Base-by-base conservation (phyloP, 2,888 invertebrate genomes). In the Nymphalis urticae region DNA sequence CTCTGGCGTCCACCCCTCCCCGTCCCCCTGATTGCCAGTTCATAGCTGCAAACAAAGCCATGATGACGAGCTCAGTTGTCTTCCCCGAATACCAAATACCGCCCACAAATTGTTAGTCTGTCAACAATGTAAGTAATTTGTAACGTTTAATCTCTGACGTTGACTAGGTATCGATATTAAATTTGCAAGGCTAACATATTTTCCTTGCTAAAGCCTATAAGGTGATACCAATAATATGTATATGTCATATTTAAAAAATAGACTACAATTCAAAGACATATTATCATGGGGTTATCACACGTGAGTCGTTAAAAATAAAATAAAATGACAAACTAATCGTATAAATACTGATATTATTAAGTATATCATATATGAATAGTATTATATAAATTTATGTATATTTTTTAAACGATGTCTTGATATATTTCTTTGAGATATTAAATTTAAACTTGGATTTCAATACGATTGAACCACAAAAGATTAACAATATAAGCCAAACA, bases 21-120 rank as follows among this genome's bases (percentile, higher is more conserved):
- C 9, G 70, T 69, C 75, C 76, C 78, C 77, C 82, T 83, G 86
- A 89, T 88, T 87, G 85, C 83, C 79, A 81, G 79, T 80, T 82
- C 80, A 79, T 77, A 80, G 77, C 82, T 85, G 82, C 88, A 86
- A 87, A 89, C 88, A 87, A 88, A 86, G 85, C 86, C 80, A 75
- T 81, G 79, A 80, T 82, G 84, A 86, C 82, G 82, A 85, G 81
- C 82, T 76, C 79, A 81, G 85, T 83, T 84, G 84, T 84, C 84
- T 84, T 82, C 80, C 77, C 79, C 80, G 81, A 83, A 85, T 85
- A 80, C 82, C 83, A 79, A 84, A 85, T 82, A 77, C 83, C 79
- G 77, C 80, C 79, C 79, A 74, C 78, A 79, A 80, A 85, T 83
- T 81, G 81, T 82, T 81, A 78, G 74, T 73, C 76, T 72, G 77